These are phyloP conservation scores for Rallus crepitans DNA, from an alignment of 2,797 vertebrate species.

Conservation along the genomic window DNA sequence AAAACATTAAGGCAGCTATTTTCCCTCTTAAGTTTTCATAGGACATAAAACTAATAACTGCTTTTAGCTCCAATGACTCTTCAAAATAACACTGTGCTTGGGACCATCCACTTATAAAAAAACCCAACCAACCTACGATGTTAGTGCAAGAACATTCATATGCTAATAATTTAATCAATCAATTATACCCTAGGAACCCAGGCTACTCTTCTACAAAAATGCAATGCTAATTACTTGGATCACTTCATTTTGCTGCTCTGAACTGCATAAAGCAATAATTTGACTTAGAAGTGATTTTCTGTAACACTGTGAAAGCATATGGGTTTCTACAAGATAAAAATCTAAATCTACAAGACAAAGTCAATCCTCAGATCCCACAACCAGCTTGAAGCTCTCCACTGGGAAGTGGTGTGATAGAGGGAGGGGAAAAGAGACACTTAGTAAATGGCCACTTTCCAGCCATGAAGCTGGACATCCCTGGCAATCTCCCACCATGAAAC, in stretches of 20 bases:
- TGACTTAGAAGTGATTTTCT: background rate
- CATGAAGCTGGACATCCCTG: background rate
- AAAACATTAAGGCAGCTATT: constrained; percentile 18
- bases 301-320: background rate
- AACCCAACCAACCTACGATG: background rate
- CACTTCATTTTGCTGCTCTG: background rate
- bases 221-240: background rate
- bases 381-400: background rate
- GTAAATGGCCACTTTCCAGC: background rate
- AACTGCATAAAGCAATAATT: background rate
- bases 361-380: background rate
- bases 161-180: constrained; percentile 24
- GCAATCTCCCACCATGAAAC: background rate
- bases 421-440: background rate
- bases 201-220: background rate
- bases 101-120: background rate
- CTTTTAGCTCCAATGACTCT: constrained; percentile 14
- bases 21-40: background rate
- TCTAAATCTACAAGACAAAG: background rate
- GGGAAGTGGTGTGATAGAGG: background rate
- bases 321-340: background rate
- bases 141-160: constrained; percentile 21
- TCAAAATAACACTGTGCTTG: constrained; percentile 24
- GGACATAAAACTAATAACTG: constrained; percentile 8
- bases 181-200: background rate